Evolutionary conservation across 1,140 invertebrate species (phyloP), one percentile per base, ranked within the genome.

Genomic region (Acarapis woodi): DNA sequence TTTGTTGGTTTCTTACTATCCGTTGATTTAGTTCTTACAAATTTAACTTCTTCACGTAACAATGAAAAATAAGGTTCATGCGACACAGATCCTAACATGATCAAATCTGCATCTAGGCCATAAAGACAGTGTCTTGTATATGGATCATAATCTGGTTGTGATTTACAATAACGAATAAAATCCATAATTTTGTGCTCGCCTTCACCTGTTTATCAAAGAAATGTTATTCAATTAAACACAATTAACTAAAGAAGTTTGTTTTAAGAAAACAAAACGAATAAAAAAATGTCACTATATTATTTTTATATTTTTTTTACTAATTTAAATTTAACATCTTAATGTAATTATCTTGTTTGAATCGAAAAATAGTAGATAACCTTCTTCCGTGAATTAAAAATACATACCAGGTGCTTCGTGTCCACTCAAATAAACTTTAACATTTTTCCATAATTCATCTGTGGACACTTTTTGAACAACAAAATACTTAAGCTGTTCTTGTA

Each of bases 111-210:
- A 61, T 96, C 87, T 6, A 90, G 59, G 0, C 87, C 87, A 55
- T 93, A 93, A 5, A 94, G 58, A 57, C 85, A 94, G 53, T 94
- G 85, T 4, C 79, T 58, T 0, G 77, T 88, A 49, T 87, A 75
- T 1, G 71, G 64, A 56, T 90, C 68, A 53, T 83, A 83, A 40
- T 68, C 66, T 2, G 72, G 65, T 51, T 75, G 67, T 0, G 75
- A 64, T 47, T 76, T 72, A 50, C 77, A 60, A 55, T 72, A 78
- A 21, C 85, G 61, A 43, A 96, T 93, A 50, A 82, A 93, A 53
- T 94, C 85, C 83, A 93, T 90, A 32, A 94, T 85, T 59, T 94
- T 96, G 53, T 96, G 87, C 57, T 96, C 87, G 3, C 87, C 87
- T 63, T 96, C 87, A 15, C 85, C 85, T n/a, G n/a, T n/a, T n/a